These are phyloP conservation scores for Microtus pennsylvanicus DNA, from an alignment of 2,113 vertebrate genomes.

Conservation along the genomic window DNA sequence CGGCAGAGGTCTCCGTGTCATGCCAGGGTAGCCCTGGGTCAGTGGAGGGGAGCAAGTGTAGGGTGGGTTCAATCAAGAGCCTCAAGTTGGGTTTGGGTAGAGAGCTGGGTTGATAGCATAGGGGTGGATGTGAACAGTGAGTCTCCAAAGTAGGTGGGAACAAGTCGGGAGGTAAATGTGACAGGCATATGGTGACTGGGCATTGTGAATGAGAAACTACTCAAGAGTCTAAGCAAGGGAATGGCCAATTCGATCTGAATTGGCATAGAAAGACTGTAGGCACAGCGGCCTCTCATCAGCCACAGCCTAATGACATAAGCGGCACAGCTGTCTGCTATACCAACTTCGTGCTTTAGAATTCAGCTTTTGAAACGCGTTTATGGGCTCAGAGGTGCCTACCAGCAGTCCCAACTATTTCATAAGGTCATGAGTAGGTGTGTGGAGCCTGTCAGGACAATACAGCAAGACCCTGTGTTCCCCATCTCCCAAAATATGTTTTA, in stretches of 20 bases:
- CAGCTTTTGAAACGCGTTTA: background rate
- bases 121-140: background rate
- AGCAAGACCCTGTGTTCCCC: background rate
- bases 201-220: background rate
- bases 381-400: too few species aligned
- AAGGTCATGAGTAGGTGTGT: too few species aligned
- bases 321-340: background rate
- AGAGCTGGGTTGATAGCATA: background rate
- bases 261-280: background rate
- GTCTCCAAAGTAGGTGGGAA: background rate
- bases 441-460: background rate
- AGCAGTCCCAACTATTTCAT: background rate
- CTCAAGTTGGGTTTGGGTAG: background rate
- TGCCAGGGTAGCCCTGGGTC: background rate
- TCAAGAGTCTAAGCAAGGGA: background rate
- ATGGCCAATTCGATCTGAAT: background rate
- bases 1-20: background rate
- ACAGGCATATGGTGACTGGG: background rate
- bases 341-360: conserved; percentile 5
- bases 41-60: background rate
- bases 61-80: background rate
- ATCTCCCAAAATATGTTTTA: background rate
- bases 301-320: background rate
- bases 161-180: too few species aligned
- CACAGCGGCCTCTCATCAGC: background rate